Percentiles rank a stretch among this genome's conserved stretches.
These are phyloP conservation scores for Gerris buenoi DNA, from an alignment of 1,140 invertebrate genomes.

Conservation along the genomic window DNA sequence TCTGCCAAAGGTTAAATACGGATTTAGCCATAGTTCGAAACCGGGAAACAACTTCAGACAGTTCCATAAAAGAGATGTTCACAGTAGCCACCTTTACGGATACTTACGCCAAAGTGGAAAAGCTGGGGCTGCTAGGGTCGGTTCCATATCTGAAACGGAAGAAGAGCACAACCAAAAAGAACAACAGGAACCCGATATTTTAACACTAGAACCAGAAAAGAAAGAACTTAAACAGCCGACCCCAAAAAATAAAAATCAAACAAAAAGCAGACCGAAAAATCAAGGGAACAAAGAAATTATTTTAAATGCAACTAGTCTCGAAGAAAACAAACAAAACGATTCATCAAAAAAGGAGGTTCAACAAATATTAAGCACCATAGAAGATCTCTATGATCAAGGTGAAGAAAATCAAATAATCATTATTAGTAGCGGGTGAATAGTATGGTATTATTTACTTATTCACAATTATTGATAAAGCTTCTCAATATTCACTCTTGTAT, in stretches of 20 bases:
- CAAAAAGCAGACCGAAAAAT: neutral
- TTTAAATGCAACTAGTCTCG: neutral
- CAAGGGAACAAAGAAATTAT: neutral
- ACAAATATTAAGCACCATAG: slow-evolving; percentile 4
- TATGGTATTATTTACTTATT: too few species aligned
- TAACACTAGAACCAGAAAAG: neutral
- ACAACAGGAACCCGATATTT: neutral
- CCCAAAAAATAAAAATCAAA: neutral
- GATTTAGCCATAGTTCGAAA: neutral
- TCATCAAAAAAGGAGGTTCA: neutral
- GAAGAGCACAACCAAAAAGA: neutral
- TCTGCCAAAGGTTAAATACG: neutral
- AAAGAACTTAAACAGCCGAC: neutral
- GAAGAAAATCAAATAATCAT: too few species aligned
- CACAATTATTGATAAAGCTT: too few species aligned
- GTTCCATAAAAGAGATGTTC: neutral
- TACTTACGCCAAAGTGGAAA: slow-evolving; percentile 4
- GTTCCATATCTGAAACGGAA: neutral
- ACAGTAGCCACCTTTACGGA: neutral
- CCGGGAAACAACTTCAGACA: neutral
- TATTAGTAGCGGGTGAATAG: too few species aligned
- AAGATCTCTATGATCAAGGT: slow-evolving; percentile 1
- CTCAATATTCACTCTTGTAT: too few species aligned
- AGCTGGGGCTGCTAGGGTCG: neutral
- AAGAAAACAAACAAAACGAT: slow-evolving; percentile 1